A percentile compares a stretch with the other conserved stretches of the same genome.
phyloP scores from a whole-genome alignment of 2,888 invertebrate species.

The Zootermopsis nevadensis region DNA sequence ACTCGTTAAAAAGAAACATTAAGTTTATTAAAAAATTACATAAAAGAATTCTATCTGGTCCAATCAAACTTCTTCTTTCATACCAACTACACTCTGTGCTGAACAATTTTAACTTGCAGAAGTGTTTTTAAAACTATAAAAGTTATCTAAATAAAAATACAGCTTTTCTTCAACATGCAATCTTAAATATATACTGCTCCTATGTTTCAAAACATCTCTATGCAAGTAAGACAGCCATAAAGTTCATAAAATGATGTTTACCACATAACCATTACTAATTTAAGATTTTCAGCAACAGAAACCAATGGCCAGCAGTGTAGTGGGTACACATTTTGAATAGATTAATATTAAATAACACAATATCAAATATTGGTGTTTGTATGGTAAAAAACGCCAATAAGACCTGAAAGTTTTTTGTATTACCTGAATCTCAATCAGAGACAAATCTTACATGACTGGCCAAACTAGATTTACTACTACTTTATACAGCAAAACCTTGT shows the following conservation, averaged over 20 bases:
- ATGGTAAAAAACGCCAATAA: no score
- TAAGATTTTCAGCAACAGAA: neutral
- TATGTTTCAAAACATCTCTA: slow-evolving; percentile 15
- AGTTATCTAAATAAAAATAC: slow-evolving; percentile 54
- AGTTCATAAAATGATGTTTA: neutral
- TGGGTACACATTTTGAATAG: neutral
- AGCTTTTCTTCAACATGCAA: slow-evolving; percentile 16
- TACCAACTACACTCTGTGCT: slow-evolving; percentile 28
- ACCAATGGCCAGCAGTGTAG: slow-evolving; percentile 27
- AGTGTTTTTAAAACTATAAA: slow-evolving; percentile 26
- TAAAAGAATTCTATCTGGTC: slow-evolving; percentile 34
- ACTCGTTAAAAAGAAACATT: slow-evolving; percentile 40
- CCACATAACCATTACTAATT: neutral
- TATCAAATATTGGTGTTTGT: neutral
- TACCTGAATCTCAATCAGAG: no score
- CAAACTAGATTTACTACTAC: no score
- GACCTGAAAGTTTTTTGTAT: no score
- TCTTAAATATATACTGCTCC: slow-evolving; percentile 9
- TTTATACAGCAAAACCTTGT: no score
- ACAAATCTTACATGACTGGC: no score
- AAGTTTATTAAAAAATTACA: slow-evolving; percentile 46
- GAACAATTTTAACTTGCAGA: slow-evolving; percentile 5
- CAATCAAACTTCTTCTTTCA: slow-evolving; percentile 36
- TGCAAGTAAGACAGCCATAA: neutral
- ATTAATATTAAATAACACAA: neutral